Evolutionary conservation across 1,140 invertebrate genomes (phyloP).

Genomic region (Drosophila nasuta): DNA sequence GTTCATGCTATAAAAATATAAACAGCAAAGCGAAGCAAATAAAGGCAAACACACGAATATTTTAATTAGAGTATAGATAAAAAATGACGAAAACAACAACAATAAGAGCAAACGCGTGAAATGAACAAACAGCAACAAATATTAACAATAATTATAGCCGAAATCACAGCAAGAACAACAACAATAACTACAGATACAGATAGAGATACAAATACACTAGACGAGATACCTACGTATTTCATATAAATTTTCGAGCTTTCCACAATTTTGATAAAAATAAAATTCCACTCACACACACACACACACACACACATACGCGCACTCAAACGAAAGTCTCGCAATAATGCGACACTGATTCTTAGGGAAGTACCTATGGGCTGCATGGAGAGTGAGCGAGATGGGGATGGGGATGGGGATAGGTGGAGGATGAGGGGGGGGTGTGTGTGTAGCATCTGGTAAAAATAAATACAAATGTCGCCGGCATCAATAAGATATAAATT

Average conservation of each 20-base stretch:
- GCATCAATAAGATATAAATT: constrained; percentile 83
- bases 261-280: constrained; percentile 80
- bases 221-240: constrained; percentile 60
- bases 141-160: constrained; percentile 79
- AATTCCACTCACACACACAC: constrained; percentile 62
- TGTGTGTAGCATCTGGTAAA: constrained; percentile 52
- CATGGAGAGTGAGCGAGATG: background rate
- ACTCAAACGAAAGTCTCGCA: background rate
- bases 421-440: background rate
- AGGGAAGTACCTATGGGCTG: constrained; percentile 41
- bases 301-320: constrained; percentile 20
- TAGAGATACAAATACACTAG: constrained; percentile 15
- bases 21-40: constrained; percentile 45
- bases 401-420: background rate
- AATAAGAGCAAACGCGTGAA: constrained; percentile 41
- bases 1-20: constrained; percentile 58
- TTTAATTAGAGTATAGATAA: constrained; percentile 83
- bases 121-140: constrained; percentile 60
- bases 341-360: constrained; percentile 57
- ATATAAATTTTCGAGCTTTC: constrained; percentile 76
- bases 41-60: constrained; percentile 73
- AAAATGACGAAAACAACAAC: constrained; percentile 61
- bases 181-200: constrained; percentile 7
- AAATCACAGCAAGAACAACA: constrained; percentile 53
- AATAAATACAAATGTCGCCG: constrained; percentile 82